Evolutionary conservation across 1,140 invertebrate species (phyloP), one percentile per base, ranked within the genome.

Genomic region (Dufourea novaeangliae): DNA sequence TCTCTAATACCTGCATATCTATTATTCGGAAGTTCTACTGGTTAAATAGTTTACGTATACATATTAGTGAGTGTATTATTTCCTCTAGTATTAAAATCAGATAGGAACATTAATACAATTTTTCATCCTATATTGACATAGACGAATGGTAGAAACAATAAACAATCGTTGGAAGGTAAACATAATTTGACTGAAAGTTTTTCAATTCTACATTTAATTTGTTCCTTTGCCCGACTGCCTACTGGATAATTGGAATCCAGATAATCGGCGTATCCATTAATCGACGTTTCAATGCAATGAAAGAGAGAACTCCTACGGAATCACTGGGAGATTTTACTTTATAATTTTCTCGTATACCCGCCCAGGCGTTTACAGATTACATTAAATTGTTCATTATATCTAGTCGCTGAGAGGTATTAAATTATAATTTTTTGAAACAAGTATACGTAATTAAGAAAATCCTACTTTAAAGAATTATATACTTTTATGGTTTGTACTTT

Each of bases 221-320:
- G 20, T 46, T 46, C 17, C 41, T 46, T 5, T 20, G 17, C 46
- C 46, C 20, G 7, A 2, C 46, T 50, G 20, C 20, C 46, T 50
- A 8, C 46, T 7, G 46, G 20, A 17, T 50, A 50, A 50, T 50
- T 50, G 46, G 46, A 50, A 50, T 50, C 46, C 46, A 50, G 46
- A 50, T 50, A 50, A 50, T 50, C 46, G 46, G 46, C 46, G 46
- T 50, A n/a, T 22, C 46, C 20, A 50, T 50, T 50, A 50, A 50
- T 50, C 46, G 46, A 50, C 46, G 46, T n/a, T 50, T 50, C 46
- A n/a, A 7, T 50, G 4, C n/a, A 50, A 50, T 50, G 46, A 50
- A 50, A 50, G 46, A n/a, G 46, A n/a, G n/a, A 50, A 50, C 46
- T 50, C 46, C 46, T 50, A 50, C 46, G 4, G 46, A 1, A 7